These are phyloP conservation scores for Acanthaster planci DNA, from an alignment of 35 echinoderm and acorn worm genomes.

Conservation along the genomic window DNA sequence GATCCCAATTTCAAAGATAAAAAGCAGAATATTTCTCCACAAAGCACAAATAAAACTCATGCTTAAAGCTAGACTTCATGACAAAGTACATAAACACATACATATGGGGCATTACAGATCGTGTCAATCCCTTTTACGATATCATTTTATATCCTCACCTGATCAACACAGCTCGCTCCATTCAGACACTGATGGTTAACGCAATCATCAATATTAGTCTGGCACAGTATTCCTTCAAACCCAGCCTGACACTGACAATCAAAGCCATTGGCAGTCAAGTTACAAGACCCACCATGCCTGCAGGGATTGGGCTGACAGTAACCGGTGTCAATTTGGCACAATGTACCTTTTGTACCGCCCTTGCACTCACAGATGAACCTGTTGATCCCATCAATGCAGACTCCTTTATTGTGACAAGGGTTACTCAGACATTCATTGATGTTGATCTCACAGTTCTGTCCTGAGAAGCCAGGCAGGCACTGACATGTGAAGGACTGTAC, in stretches of 20 bases:
- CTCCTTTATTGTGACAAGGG: slow-evolving; percentile 43
- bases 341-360: slow-evolving; percentile 26
- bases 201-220: slow-evolving; percentile 21
- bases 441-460: slow-evolving; percentile 38
- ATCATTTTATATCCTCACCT: not conserved
- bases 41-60: too few species aligned
- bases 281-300: slow-evolving; percentile 21
- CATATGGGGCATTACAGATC: too few species aligned
- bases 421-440: slow-evolving; percentile 53
- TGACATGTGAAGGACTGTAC: slow-evolving; percentile 44
- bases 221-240: slow-evolving; percentile 2
- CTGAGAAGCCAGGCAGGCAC: slow-evolving; percentile 55
- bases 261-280: not conserved
- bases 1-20: too few species aligned
- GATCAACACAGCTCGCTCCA: slow-evolving; percentile 25
- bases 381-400: slow-evolving; percentile 59
- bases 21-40: too few species aligned
- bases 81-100: too few species aligned
- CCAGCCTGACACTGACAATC: not conserved
- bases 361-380: slow-evolving; percentile 33
- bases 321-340: slow-evolving; percentile 41
- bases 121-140: not conserved
- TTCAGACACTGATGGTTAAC: slow-evolving; percentile 6
- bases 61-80: too few species aligned
- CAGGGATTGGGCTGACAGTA: slow-evolving; percentile 43